Base-by-base conservation (phyloP, 2,113 vertebrate genomes). In the Gambusia holbrooki region DNA sequence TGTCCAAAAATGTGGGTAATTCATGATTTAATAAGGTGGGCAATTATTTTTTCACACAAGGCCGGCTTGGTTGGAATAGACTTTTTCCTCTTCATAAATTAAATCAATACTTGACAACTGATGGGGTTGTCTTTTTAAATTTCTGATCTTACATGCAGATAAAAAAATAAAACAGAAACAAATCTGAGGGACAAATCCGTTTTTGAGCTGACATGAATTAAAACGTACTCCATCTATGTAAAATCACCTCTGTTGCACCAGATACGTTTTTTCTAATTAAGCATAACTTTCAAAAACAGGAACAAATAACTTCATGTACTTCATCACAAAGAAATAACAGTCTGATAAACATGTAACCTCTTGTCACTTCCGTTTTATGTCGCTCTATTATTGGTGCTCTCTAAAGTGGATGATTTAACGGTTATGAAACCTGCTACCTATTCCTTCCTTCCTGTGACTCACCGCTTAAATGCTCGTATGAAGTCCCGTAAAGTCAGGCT, bases 351-450 rank as follows among this genome's bases (percentile, higher is more conserved):
- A 42, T 42, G 14, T 42, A 5, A 15, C 40, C 40, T 42, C 40
- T 42, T 14, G 30, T 67, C 54, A 68, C 51, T 67, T 72, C 27
- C 45, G 58, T 42, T 61, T 77, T 35, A 65, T 62, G 58, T 67
- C 37, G 61, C 68, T 69, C 40, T 70, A 82, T 86, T 70, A 80
- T 86, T 29, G 19, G 62, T 67, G 75, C 73, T 66, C 62, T 66
- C 73, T 77, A 63, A 73, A 77, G 81, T 73, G 74, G 58, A 66
- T 81, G 70, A 70, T 61, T 78, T 67, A 22, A n/a, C 68, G 67
- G 71, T 79, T 29, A 45, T 66, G 64, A 30, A 83, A 79, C 77
- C 65, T 66, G 62, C 69, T 86, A 27, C 48, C 33, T 42, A 77
- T 66, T 83, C 75, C 71, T 6, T 62, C 82, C 37, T 66, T 19